A percentile compares a stretch with the other conserved stretches of the same genome.
Evolutionary conservation across 2,113 vertebrate genomes (phyloP).

Genomic region (Pelobates fuscus): DNA sequence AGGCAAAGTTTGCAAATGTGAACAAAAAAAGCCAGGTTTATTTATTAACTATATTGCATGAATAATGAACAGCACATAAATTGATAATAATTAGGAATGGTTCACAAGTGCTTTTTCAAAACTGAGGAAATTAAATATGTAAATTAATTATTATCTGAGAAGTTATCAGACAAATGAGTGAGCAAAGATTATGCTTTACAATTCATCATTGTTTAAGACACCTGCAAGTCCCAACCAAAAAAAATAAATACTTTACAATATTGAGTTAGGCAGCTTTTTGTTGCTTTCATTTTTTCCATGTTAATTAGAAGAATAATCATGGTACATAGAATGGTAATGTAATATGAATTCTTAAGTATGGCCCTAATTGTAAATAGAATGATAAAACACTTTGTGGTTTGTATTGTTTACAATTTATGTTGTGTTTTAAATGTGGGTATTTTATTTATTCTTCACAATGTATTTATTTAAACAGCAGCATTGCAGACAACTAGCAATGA

Average conservation of each 20-base stretch:
- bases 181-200: conserved; percentile 58
- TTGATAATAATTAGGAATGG: conserved; percentile 70
- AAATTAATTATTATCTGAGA: conserved; percentile 73
- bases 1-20: too few relatives aligned
- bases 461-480: too few relatives aligned
- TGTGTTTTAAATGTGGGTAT: too few relatives aligned
- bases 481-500: too few relatives aligned
- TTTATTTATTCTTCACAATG: too few relatives aligned
- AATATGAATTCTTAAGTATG: too few relatives aligned
- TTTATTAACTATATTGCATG: conserved; percentile 65
- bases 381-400: too few relatives aligned
- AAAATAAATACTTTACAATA: conserved; percentile 58
- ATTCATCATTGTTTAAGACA: conserved; percentile 73
- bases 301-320: conserved; percentile 56
- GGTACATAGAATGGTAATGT: too few relatives aligned
- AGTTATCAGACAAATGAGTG: conserved; percentile 67
- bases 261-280: conserved; percentile 62
- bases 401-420: too few relatives aligned
- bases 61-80: conserved; percentile 68
- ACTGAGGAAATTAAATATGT: conserved; percentile 74
- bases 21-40: too few relatives aligned
- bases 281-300: conserved; percentile 52
- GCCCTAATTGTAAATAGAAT: too few relatives aligned
- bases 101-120: conserved; percentile 71
- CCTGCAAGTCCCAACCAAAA: conserved; percentile 57